Evolutionary conservation across 2,113 vertebrate species (phyloP).

Genomic region (Turnix velox): DNA sequence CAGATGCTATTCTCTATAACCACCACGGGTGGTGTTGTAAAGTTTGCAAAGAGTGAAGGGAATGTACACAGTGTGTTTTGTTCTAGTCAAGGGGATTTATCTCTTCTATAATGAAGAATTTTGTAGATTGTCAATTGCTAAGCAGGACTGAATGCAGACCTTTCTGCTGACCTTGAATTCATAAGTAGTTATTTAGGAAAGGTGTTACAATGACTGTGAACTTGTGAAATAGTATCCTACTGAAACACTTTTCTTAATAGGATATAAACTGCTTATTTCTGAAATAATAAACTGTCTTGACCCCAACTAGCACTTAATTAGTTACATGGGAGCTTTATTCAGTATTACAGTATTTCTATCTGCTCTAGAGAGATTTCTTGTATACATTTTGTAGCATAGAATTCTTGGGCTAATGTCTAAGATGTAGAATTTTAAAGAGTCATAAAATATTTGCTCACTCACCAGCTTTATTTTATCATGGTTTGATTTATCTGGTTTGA

Average conservation of each 20-base stretch:
- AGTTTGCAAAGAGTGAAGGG: background rate
- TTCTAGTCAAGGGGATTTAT: background rate
- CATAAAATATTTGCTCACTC: background rate
- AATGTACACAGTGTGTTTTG: accelerated
- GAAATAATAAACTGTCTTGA: background rate
- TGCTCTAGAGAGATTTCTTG: background rate
- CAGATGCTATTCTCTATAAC: background rate
- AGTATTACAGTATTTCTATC: background rate
- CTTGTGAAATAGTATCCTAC: background rate
- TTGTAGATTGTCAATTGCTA: background rate
- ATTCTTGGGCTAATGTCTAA: background rate
- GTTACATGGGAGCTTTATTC: background rate
- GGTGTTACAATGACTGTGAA: background rate
- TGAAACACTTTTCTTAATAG: background rate
- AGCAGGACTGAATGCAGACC: background rate
- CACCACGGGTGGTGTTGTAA: accelerated
- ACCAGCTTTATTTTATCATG: background rate
- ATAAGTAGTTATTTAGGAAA: background rate
- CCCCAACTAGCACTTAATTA: background rate
- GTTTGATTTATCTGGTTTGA: background rate
- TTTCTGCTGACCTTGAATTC: background rate
- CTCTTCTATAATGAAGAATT: background rate
- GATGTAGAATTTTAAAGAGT: background rate
- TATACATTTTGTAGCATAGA: background rate
- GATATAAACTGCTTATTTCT: background rate